phyloP scores from a whole-genome alignment of 2,113 vertebrate genomes.

The Corydoras sp. region DNA sequence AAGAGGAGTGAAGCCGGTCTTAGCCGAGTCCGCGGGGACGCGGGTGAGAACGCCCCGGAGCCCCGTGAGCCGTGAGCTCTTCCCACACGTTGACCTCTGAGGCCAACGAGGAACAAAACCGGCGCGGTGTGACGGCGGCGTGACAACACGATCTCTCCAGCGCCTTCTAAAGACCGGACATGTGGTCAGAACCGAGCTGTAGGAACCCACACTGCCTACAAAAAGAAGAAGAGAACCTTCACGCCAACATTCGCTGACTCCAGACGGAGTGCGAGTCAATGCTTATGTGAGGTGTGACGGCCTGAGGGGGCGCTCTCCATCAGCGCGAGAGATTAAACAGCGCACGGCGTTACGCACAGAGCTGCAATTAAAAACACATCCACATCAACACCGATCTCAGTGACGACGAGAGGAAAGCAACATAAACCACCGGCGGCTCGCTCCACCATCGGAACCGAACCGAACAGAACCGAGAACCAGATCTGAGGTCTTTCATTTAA shows the following conservation, averaged over 20 bases:
- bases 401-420: too few relatives aligned
- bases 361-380: too few relatives aligned
- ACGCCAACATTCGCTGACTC: conserved; percentile 64
- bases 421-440: too few relatives aligned
- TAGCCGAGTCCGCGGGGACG: conserved; percentile 65
- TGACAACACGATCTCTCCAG: conserved; percentile 69
- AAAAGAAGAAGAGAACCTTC: conserved; percentile 50
- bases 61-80: conserved; percentile 62
- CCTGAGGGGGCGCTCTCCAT: conserved; percentile 4
- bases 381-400: too few relatives aligned
- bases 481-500: too few relatives aligned
- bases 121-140: conserved; percentile 61
- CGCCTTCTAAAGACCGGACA: conserved; percentile 69
- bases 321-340: too few relatives aligned
- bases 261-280: conserved; percentile 66
- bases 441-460: too few relatives aligned
- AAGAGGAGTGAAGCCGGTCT: conserved; percentile 65
- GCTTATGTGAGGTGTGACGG: conserved; percentile 45
- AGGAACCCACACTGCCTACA: conserved; percentile 61
- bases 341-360: too few relatives aligned
- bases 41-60: conserved; percentile 56
- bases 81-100: conserved; percentile 70
- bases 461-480: too few relatives aligned
- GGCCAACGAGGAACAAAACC: conserved; percentile 65
- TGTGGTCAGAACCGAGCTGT: conserved; percentile 68